phyloP scores from a whole-genome alignment of 2,888 invertebrate species.

The Rhagonycha lutea region DNA sequence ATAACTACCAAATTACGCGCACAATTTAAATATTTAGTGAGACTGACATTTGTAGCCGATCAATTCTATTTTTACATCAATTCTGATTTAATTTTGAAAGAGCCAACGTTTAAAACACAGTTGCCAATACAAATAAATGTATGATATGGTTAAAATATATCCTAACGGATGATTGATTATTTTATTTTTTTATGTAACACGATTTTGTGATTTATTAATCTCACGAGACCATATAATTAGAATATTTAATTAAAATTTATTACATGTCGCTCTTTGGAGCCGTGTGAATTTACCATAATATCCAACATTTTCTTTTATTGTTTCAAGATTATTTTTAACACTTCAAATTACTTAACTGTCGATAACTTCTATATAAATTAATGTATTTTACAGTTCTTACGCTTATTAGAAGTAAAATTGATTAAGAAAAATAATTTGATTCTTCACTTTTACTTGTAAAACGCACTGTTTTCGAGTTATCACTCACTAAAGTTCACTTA shows the following conservation, averaged over 20 bases:
- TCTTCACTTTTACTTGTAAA: no score
- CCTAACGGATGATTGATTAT: conserved; percentile 8
- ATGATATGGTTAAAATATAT: conserved; percentile 13
- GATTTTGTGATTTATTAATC: not conserved
- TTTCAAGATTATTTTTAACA: no score
- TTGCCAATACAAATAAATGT: conserved; percentile 33
- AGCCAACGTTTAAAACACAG: conserved; percentile 21
- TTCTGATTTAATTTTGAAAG: conserved; percentile 27
- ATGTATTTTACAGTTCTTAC: no score
- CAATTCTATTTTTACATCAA: conserved; percentile 31
- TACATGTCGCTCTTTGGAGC: not conserved
- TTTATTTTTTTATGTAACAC: conserved; percentile 1
- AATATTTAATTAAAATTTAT: not conserved
- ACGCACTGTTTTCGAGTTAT: no score
- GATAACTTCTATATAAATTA: no score
- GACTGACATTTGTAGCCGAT: conserved; percentile 26
- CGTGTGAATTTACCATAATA: no score
- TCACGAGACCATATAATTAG: not conserved
- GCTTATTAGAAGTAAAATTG: no score
- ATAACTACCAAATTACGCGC: not conserved
- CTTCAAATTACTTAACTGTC: no score
- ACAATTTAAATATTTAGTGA: not conserved
- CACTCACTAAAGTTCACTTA: no score
- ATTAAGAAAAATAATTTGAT: no score
- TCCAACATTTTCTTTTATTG: no score